These are phyloP conservation scores for Falcaria lacertinaria DNA, from an alignment of 2,888 invertebrate genomes.

Conservation along the genomic window DNA sequence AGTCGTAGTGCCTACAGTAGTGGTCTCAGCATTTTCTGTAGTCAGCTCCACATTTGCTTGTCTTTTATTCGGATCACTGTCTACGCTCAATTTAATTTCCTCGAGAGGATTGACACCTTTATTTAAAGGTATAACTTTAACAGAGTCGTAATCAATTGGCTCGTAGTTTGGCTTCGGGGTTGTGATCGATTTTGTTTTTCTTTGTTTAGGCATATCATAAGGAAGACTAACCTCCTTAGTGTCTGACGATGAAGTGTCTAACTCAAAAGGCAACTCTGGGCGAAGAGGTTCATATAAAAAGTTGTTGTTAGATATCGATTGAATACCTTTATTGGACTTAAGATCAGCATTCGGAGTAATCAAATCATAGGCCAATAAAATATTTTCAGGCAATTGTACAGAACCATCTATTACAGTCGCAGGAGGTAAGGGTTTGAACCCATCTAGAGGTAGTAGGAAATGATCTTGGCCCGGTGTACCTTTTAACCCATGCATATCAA, in stretches of 20 bases:
- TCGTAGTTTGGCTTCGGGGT: conserved; percentile 42
- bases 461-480: conserved; percentile 58
- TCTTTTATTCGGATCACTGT: conserved; percentile 55
- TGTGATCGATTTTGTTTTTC: conserved; percentile 43
- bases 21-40: conserved; percentile 26
- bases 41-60: conserved; percentile 38
- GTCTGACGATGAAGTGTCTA: conserved; percentile 66
- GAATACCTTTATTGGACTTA: conserved; percentile 28
- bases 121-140: conserved; percentile 67
- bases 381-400: conserved; percentile 66
- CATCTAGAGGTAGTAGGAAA: conserved; percentile 64
- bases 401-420: conserved; percentile 57
- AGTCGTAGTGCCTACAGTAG: conserved; percentile 23
- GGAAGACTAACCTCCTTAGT: conserved; percentile 49
- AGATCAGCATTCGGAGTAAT: conserved; percentile 44
- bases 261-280: conserved; percentile 57
- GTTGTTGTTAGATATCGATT: conserved; percentile 39
- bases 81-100: conserved; percentile 33
- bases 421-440: conserved; percentile 69
- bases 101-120: conserved; percentile 56
- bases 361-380: conserved; percentile 62
- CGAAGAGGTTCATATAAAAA: conserved; percentile 61
- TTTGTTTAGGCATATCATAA: conserved; percentile 52
- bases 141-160: conserved; percentile 63
- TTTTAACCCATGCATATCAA: conserved; percentile 61